Base-by-base conservation (phyloP, 1,140 invertebrate genomes). In the Batillaria attramentaria region DNA sequence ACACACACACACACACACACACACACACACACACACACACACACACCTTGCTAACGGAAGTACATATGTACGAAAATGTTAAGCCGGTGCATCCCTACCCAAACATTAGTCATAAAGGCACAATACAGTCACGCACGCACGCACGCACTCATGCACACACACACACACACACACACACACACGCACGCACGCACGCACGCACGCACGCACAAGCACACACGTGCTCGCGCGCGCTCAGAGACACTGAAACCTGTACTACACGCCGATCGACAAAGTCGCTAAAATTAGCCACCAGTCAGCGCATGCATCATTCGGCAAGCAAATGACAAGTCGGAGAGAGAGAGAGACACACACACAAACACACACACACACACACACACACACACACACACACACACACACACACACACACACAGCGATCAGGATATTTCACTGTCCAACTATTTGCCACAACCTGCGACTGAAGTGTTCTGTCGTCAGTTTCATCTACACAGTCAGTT, bases 321-420 rank as follows among this genome's bases (percentile, higher is more conserved):
- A n/a, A n/a, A n/a, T n/a, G n/a, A 3, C 1, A 16, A 33, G 24
- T 18, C 10, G 13, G 41, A 43, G 28, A 35, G 18, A 50, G n/a
- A 35, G 41, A 72, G 20, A 54, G 41, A 72, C 5, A 43, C 35
- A 70, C 68, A 70, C 35, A 42, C 68, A 70, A 39, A 70, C 68
- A 70, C 3, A 70, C 68, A 70, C 16, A 70, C 68, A 72, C 8
- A 72, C 3, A 43, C 20, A 46, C 4, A 72, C 4, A 31, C 10
- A 46, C 13, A 72, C 13, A 43, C 16, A 31, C 20, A 46, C 5
- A 72, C 24, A 31, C 20, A 33, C 31, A 50, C 13, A 8, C 3
- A 16, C 4, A 28, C 24, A 5, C 20, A 3, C 5, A 35, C 10
- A 31, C 20, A 46, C 8, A 18, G 1, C 16, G 33, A 28, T 3